phyloP scores from a whole-genome alignment of 2,797 vertebrate species.

The Pseudochirops corinnae region DNA sequence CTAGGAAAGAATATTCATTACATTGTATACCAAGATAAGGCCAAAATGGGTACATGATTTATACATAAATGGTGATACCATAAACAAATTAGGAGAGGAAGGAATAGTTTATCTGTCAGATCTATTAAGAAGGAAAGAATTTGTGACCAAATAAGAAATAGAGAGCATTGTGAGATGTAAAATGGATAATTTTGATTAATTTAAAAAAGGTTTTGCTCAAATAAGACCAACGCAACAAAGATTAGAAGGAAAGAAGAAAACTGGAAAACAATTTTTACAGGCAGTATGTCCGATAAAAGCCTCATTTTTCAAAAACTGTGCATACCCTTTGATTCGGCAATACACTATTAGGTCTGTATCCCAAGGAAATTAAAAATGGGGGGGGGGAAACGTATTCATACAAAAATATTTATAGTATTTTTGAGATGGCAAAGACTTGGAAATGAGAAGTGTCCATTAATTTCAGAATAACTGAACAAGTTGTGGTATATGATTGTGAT shows the following conservation, averaged over 20 bases:
- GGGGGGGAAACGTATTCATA: not conserved
- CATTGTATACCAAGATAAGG: not conserved
- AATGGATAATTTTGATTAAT: not conserved
- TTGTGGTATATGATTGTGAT: not conserved
- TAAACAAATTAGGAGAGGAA: not conserved
- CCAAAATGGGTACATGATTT: not conserved
- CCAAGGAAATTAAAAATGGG: not conserved
- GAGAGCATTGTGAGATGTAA: not conserved
- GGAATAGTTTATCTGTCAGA: not conserved
- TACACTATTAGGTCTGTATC: not conserved
- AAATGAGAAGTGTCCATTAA: not conserved
- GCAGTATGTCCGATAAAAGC: not conserved
- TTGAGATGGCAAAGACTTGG: not conserved
- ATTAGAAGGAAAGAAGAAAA: not conserved
- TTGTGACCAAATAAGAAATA: not conserved
- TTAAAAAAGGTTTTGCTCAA: not conserved
- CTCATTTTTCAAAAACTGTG: not conserved
- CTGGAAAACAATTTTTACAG: not conserved
- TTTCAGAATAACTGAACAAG: not conserved
- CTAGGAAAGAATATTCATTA: not conserved
- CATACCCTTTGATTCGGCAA: not conserved
- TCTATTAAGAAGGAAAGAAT: not conserved
- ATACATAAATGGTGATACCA: not conserved
- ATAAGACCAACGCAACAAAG: not conserved
- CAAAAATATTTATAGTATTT: not conserved